Base-by-base conservation (phyloP, 2,888 invertebrate species). In the Nemoura dubitans region DNA sequence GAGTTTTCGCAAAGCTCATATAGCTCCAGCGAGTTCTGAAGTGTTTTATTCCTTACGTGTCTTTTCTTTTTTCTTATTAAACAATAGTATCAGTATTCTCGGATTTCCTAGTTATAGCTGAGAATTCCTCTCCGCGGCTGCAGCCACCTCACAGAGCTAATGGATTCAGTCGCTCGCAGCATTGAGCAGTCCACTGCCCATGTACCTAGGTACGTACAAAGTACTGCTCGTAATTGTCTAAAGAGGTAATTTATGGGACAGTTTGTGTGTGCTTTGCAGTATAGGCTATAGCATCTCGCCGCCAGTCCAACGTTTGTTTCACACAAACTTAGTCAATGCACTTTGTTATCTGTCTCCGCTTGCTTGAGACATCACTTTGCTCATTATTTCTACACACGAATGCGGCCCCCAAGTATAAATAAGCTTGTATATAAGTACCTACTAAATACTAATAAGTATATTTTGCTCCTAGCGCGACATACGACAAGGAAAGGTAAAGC, bases 281-380 rank as follows among this genome's bases (percentile, higher is more conserved):
- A 78, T 78, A n/a, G 0, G 36, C 36, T 6, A 10, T 10, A 36
- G 84, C 84, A 25, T n/a, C 28, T 59, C 59, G 59, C 59, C 59
- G 14, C 59, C 21, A 59, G 59, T 14, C 59, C 2, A 59, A 59
- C 59, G 59, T 59, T 59, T 59, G 59, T 85, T 87, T 87, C 87
- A 85, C 87, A 85, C 87, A 81, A 77, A 87, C 80, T n/a, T 85
- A 85, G 81, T 85, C 85, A 87, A 81, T 85, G 29, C 87, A 85
- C 81, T 83, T 84, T 59, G 87, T 87, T 84, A 28, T 14, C 27
- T 84, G 84, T 84, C 84, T n/a, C 36, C 10, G 36, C 83, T 14
- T 78, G 27, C 78, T 27, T 14, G 27, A 27, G 59, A 26, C 30
- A 30, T 81, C 81, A 81, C 28, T 81, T 81, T 28, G 29, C 81